Evolutionary conservation across 2,797 vertebrate genomes (phyloP), one percentile per base, ranked within the genome.

Genomic region (Helicolenus hilgendorfi): DNA sequence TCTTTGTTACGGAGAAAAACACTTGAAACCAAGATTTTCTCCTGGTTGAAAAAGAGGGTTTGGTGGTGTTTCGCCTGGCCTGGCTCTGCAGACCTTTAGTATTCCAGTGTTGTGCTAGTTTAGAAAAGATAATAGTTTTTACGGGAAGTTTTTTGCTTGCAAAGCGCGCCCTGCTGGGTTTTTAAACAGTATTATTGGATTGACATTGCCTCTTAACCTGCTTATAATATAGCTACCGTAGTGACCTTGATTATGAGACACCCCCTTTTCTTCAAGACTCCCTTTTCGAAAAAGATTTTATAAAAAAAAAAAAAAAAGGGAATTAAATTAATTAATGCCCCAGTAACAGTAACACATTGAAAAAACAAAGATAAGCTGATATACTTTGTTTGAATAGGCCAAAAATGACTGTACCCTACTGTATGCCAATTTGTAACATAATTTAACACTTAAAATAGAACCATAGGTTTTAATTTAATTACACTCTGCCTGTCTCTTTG

Each of bases 1-100:
- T 83, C 77, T 89, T 56, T 85, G 59, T 82, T 59, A 27, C 29
- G 18, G 7, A 29, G 64, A 59, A 75, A 76, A 29, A 22, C 27
- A 36, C 10, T 38, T n/a, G 11, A 72, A 81, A 63, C 55, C n/a
- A 9, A 60, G 22, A 77, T 27, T 49, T 49, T 38, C 26, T 55
- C 38, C 62, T 77, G 38, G 3, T 36, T 5, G 7, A 31, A 60
- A 79, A 24, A 24, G 29, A n/a, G 20, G 29, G 10, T 58, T 58
- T 58, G 27, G 11, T 26, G n/a, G n/a, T 53, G 63, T 31, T 2
- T 59, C 27, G 20, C 24, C 20, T 29, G 33, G 3, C 24, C 31
- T 53, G 29, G 31, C 53, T 55, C 13, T 70, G 49, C 49, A 53
- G 20, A n/a, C 20, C 20, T 55, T 3, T 9, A 55, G 49, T 55